Percentiles rank a stretch among this genome's conserved stretches.
Conservation (phyloP, 2,888 invertebrate species). For the Strigamia crassipes region DNA sequence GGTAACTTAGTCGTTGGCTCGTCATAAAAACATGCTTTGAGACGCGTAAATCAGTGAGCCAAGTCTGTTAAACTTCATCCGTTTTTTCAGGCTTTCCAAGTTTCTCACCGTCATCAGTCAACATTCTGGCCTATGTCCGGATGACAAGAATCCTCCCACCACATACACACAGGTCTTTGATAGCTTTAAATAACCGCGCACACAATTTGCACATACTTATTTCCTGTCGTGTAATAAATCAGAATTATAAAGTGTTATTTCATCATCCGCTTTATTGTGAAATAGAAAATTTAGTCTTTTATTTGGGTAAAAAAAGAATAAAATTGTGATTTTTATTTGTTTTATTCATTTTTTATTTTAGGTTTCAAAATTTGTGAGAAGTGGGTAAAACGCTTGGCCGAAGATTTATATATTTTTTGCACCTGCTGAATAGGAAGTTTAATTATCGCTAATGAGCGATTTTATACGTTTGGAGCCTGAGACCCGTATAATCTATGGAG, state of each 20-base stretch:
- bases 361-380: not conserved
- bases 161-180: conserved; percentile 10
- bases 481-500: not conserved
- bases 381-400: not conserved
- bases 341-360: not conserved
- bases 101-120: conserved; percentile 41
- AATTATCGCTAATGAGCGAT: conserved; percentile 23
- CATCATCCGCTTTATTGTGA: not conserved
- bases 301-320: not conserved
- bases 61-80: conserved; percentile 33
- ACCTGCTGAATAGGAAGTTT: conserved; percentile 28
- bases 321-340: too few relatives aligned
- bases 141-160: conserved; percentile 23
- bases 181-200: conserved; percentile 20
- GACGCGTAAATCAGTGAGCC: conserved; percentile 7
- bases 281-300: too few relatives aligned
- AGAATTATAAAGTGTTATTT: conserved; percentile 23
- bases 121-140: conserved; percentile 31
- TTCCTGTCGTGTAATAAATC: conserved; percentile 17
- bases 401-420: conserved; percentile 10
- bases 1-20: not conserved
- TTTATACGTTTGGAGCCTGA: conserved; percentile 7
- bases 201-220: conserved; percentile 34
- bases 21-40: not conserved
- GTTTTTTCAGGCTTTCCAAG: not conserved